A percentile compares a stretch with the other conserved stretches of the same genome.
Evolutionary conservation across 2,113 vertebrate species (phyloP).

Genomic region (Sigmodon hispidus): DNA sequence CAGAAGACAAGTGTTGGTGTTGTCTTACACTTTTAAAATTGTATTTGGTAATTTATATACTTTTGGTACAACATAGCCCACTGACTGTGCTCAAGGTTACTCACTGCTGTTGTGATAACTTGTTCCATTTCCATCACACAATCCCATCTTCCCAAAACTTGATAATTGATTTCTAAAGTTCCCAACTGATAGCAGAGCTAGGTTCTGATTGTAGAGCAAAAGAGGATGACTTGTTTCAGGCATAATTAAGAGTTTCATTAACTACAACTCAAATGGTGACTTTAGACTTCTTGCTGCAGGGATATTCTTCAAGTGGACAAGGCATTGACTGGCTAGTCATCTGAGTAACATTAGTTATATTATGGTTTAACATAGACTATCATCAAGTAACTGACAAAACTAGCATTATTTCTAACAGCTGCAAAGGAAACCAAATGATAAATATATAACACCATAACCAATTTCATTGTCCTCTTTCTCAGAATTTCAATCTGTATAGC

Average conservation of each 20-base stretch:
- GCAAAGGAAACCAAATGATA: constrained; percentile 38
- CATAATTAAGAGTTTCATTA: not conserved
- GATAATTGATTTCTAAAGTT: constrained; percentile 40
- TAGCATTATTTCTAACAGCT: not conserved
- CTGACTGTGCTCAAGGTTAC: not conserved
- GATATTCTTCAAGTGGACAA: not conserved
- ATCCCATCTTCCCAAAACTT: not conserved
- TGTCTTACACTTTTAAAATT: not conserved
- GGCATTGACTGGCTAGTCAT: not conserved
- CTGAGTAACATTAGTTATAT: constrained; percentile 18
- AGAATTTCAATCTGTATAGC: not conserved
- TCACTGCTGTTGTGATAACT: not conserved
- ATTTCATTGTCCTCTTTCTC: not conserved
- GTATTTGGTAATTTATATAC: not conserved
- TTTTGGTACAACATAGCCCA: not conserved
- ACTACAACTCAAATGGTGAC: not conserved
- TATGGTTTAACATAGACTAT: not conserved
- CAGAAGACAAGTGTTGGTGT: not conserved
- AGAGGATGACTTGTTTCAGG: not conserved
- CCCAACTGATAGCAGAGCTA: not conserved
- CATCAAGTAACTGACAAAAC: not conserved
- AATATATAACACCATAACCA: not conserved
- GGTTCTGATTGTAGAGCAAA: not conserved
- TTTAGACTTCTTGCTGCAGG: constrained; percentile 12
- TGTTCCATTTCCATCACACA: too few relatives aligned